Evolutionary conservation across 2,888 invertebrate genomes (phyloP), one percentile per base, ranked within the genome.

Genomic region (Gibbula magus): DNA sequence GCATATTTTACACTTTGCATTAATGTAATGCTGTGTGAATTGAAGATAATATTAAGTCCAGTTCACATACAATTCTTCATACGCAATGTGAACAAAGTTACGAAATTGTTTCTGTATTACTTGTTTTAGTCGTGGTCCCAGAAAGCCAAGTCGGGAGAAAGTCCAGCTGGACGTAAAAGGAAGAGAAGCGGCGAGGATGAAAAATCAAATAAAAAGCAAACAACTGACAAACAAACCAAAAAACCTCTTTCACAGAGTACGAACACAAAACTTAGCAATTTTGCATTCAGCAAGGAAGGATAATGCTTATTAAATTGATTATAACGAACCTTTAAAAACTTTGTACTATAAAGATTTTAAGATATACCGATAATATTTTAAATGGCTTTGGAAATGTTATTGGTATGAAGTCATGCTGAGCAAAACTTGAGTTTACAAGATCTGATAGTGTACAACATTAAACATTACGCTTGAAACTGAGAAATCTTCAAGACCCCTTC

Each of bases 181-280:
- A 81, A 35, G 51, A 75, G 16, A 74, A 45, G n/a, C 13, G 39
- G 29, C 18, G 70, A 70, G 32, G 32, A 39, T 0, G 75, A 35
- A 18, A 77, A 56, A 70, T 29, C 39, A 52, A 77, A 74, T 20
- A 82, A 81, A n/a, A 81, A 53, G 22, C 20, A 45, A 22, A 73
- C 74, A 16, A 32, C 56, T 1, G 61, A 66, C 8, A 53, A 39
- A 10, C 76, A 81, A n/a, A 84, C 83, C 29, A 87, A 87, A 61
- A 85, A 84, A 75, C 86, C 86, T 20, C 81, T 88, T 8, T 86
- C 88, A 32, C 86, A 88, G 66, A 80, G 82, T 4, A 86, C 88
- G 3, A 90, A 89, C 81, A 84, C 89, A 25, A 90, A 89, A 82
- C 82, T 90, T 16, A 85, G 87, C 7, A 86, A 82, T 29, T 90